Evolutionary conservation across 2,113 vertebrate genomes (phyloP).

Genomic region (Jacana jacana): DNA sequence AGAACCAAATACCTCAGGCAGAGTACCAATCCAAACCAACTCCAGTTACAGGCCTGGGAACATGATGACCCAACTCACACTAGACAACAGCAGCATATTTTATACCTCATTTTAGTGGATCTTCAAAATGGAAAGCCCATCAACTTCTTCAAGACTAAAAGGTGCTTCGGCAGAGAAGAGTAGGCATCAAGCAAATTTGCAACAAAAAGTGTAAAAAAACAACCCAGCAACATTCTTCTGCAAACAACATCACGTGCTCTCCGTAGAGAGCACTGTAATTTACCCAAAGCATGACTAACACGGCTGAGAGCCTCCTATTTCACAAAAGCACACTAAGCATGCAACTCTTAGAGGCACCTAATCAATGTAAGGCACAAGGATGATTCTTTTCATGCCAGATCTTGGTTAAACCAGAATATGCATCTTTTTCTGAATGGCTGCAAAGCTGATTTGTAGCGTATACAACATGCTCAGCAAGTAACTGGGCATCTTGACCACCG

Average conservation of each 20-base stretch:
- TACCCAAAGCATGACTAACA: neutral
- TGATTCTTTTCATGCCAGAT: neutral
- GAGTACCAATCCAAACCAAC: neutral
- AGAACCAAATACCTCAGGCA: neutral
- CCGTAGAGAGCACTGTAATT: neutral
- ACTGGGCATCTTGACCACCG: neutral
- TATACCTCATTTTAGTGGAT: neutral
- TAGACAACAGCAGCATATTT: neutral
- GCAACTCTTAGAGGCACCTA: neutral
- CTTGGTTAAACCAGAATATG: neutral
- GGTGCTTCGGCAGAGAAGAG: neutral
- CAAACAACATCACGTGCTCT: neutral
- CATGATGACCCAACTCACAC: neutral
- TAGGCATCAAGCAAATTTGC: neutral
- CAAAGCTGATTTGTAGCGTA: neutral
- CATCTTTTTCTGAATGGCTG: neutral
- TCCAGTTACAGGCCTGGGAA: neutral
- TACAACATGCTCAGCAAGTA: neutral
- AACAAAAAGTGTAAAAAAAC: neutral
- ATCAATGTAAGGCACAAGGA: neutral
- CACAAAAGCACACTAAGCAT: neutral
- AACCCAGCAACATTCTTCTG: neutral
- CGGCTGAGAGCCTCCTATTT: neutral
- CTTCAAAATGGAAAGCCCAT: constrained; percentile 31
- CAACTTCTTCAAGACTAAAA: constrained; percentile 4